These are phyloP conservation scores for Alaudala cheleensis DNA, from an alignment of 2,113 vertebrate genomes.

Conservation along the genomic window DNA sequence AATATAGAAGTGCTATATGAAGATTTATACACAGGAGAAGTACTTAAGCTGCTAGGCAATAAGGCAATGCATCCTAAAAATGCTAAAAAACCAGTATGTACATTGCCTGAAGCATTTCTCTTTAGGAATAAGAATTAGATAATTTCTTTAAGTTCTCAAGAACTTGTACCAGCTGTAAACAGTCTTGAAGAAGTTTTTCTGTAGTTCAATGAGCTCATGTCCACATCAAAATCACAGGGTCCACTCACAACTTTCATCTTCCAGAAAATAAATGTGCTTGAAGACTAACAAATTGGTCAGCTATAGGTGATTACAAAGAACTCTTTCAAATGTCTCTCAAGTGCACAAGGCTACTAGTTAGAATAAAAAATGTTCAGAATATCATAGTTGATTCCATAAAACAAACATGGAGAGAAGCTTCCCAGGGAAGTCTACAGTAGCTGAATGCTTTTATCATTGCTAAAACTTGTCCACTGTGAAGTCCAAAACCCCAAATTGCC, in stretches of 20 bases:
- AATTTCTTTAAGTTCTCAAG: background rate
- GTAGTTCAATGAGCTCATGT: background rate
- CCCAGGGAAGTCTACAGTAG: background rate
- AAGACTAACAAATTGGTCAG: background rate
- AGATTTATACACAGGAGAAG: background rate
- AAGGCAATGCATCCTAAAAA: background rate
- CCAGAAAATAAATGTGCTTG: background rate
- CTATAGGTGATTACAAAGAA: background rate
- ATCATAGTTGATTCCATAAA: background rate
- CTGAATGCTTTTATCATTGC: background rate
- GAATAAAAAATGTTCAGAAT: background rate
- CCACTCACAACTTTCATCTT: background rate
- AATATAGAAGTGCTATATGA: background rate
- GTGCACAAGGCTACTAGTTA: background rate
- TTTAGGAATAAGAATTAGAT: background rate
- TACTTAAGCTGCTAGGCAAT: background rate
- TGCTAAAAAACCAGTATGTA: background rate
- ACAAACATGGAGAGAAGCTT: background rate
- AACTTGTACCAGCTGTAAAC: background rate
- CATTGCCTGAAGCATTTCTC: background rate
- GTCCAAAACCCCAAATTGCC: background rate
- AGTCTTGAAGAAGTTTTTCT: background rate
- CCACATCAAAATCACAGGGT: background rate
- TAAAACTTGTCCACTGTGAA: background rate
- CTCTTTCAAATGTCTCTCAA: background rate